These are phyloP conservation scores for Apodemia mormo DNA, from an alignment of 2,888 invertebrate species.

Conservation along the genomic window DNA sequence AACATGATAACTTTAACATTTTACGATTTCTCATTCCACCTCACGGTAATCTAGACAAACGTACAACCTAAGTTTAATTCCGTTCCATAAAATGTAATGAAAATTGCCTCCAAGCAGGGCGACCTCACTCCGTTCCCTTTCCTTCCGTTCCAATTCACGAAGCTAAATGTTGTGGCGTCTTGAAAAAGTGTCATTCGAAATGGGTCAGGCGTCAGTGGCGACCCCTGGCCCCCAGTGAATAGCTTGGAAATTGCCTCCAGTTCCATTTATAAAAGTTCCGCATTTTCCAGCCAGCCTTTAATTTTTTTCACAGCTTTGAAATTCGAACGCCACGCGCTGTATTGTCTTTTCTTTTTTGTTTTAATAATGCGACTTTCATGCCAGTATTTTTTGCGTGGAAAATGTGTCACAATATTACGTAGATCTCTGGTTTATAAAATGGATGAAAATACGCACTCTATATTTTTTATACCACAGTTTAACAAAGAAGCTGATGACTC, in stretches of 20 bases:
- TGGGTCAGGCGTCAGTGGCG: constrained; percentile 19
- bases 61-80: background rate
- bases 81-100: constrained; percentile 1
- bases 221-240: constrained; percentile 9
- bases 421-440: background rate
- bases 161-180: constrained; percentile 25
- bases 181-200: constrained; percentile 6
- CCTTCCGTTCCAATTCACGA: constrained; percentile 30
- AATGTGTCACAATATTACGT: background rate
- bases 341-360: constrained; percentile 17
- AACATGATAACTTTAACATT: no score
- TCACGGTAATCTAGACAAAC: background rate
- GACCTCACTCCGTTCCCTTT: constrained; percentile 21
- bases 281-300: constrained; percentile 35
- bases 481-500: no score
- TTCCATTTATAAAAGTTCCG: constrained; percentile 37
- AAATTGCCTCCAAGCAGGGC: constrained; percentile 13
- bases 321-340: constrained; percentile 20
- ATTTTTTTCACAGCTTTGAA: constrained; percentile 26
- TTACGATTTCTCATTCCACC: background rate
- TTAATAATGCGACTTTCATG: constrained; percentile 9
- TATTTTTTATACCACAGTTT: no score
- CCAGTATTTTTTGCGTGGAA: background rate
- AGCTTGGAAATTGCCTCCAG: constrained; percentile 32
- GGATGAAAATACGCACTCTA: background rate